Evolutionary conservation across 2,888 invertebrate species (phyloP), one percentile per base, ranked within the genome.

Genomic region (Odontocolon sp.): DNA sequence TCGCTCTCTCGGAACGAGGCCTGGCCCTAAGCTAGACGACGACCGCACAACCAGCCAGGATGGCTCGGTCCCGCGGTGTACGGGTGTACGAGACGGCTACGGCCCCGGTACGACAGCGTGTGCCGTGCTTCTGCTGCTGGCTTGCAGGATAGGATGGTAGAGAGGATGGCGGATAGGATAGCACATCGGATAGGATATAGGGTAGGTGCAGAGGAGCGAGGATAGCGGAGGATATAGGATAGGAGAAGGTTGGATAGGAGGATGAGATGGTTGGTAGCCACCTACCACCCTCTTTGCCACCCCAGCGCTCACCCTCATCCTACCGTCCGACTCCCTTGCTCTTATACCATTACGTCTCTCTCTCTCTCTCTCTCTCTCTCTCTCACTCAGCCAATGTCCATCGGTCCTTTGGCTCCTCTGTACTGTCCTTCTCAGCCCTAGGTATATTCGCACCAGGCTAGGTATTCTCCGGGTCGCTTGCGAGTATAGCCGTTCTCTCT

Each of bases 191-290:
- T 67, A 74, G 69, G 59, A 52, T 21, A 56, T 54, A 70, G 73
- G 78, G n/a, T n/a, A n/a, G n/a, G n/a, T n/a, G n/a, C n/a, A n/a
- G 42, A 59, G 14, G n/a, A n/a, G n/a, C n/a, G n/a, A n/a, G 85
- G 81, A 81, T 79, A 69, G 75, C 38, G 74, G 82, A 81, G 85
- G 80, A 54, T 54, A 83, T 79, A 73, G 83, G 82, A 86, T 86
- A 81, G 83, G 83, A 81, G 45, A 63, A 67, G 67, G 45, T 71
- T 66, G 68, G 66, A 52, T 66, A 38, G 36, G 64, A 54, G 66
- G 42, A 57, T 59, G 73, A 80, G 80, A 80, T 75, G 74, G 83
- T 81, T 81, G 80, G 81, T 82, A 81, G 78, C 81, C 82, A 82
- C 84, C 82, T 79, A 82, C 81, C 77, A 68, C 77, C 56, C 79